A percentile compares a stretch with the other conserved stretches of the same genome.
phyloP scores from a whole-genome alignment of 2,113 vertebrate genomes.

The Origma solitaria region DNA sequence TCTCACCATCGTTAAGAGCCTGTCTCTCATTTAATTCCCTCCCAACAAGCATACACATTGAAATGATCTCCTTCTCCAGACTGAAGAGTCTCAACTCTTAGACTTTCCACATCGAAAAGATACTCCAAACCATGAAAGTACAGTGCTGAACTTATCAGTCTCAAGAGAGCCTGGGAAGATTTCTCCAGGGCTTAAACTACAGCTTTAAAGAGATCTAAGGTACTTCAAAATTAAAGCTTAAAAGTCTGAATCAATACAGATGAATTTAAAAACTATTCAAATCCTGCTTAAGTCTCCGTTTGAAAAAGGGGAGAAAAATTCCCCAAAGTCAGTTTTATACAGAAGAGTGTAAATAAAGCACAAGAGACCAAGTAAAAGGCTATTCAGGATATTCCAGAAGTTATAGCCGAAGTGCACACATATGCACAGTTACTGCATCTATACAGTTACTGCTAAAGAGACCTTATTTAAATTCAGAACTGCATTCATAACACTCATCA shows the following conservation, averaged over 20 bases:
- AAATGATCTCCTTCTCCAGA: background rate
- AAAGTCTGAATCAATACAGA: background rate
- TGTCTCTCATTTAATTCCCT: background rate
- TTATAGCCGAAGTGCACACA: background rate
- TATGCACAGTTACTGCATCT: background rate
- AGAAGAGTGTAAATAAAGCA: background rate
- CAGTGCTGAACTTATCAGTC: background rate
- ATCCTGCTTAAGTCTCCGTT: background rate
- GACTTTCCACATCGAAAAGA: background rate
- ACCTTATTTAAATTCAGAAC: background rate
- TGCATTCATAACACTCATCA: background rate
- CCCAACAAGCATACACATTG: background rate
- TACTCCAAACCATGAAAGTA: background rate
- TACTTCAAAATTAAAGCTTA: conserved; percentile 6
- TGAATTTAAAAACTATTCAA: background rate
- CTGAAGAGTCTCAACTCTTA: background rate
- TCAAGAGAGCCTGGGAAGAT: background rate
- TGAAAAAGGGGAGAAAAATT: background rate
- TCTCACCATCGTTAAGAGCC: background rate
- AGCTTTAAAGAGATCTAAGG: background rate
- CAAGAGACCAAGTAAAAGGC: background rate
- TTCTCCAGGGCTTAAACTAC: background rate
- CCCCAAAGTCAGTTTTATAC: background rate
- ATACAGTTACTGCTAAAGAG: background rate
- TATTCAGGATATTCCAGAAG: background rate